Conservation (phyloP, 1,140 invertebrate genomes). For the Drosophila albomicans region DNA sequence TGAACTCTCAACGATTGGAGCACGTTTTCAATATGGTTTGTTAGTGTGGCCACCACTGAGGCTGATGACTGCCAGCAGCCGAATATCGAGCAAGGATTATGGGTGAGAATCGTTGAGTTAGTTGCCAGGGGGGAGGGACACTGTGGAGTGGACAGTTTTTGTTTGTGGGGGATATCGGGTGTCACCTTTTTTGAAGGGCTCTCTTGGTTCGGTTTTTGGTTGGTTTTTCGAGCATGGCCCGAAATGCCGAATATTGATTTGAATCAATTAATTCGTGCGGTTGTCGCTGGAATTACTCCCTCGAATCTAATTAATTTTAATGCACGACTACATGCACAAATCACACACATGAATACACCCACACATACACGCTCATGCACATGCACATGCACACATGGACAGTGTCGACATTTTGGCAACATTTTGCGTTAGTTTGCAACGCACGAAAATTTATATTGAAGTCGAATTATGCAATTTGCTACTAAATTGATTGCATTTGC, state of each 20-base stretch:
- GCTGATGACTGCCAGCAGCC: constrained; percentile 13
- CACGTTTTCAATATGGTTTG: constrained; percentile 82
- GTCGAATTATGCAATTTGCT: constrained; percentile 84
- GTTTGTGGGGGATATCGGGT: constrained; percentile 35
- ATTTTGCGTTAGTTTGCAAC: constrained; percentile 74
- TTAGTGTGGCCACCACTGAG: constrained; percentile 56
- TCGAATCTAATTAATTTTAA: constrained; percentile 85
- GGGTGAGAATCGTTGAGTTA: not conserved
- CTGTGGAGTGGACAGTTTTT: too few species aligned
- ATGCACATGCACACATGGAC: constrained; percentile 18
- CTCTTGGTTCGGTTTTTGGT: constrained; percentile 42
- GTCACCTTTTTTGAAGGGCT: constrained; percentile 49
- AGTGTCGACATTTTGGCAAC: constrained; percentile 76
- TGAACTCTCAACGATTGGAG: constrained; percentile 74
- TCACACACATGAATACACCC: constrained; percentile 41
- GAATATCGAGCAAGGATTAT: too few species aligned
- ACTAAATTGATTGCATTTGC: constrained; percentile 83
- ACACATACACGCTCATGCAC: constrained; percentile 15
- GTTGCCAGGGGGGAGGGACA: not conserved
- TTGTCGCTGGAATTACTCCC: constrained; percentile 84
- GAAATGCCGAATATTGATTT: constrained; percentile 85
- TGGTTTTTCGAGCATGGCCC: constrained; percentile 59
- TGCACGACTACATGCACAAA: constrained; percentile 76
- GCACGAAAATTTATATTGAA: constrained; percentile 78
- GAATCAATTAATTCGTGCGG: constrained; percentile 85